A percentile compares a stretch with the other conserved stretches of the same genome.
Conservation (phyloP, 1,140 invertebrate genomes). For the Temnothorax nylanderi region DNA sequence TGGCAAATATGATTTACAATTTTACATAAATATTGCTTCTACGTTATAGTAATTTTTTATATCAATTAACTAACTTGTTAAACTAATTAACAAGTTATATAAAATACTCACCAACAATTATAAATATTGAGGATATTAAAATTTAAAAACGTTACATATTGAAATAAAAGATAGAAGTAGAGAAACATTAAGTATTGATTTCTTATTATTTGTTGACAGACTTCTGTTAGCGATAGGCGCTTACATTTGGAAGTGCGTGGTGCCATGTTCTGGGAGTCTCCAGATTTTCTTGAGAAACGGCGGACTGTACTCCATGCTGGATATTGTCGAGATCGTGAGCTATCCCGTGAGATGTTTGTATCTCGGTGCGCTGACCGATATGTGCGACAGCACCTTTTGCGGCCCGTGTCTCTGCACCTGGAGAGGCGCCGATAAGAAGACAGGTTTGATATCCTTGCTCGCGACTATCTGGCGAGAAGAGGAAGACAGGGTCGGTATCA, state of each 20-base stretch:
- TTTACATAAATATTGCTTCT: background rate
- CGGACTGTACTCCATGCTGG: constrained; percentile 69
- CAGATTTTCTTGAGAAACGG: constrained; percentile 67
- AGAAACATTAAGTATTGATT: background rate
- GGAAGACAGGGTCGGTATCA: constrained; percentile 69
- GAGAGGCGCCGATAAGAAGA: constrained; percentile 73
- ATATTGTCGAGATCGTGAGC: constrained; percentile 68
- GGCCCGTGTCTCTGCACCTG: constrained; percentile 77
- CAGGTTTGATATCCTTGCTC: constrained; percentile 74
- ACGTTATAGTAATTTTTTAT: background rate
- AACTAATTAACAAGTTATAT: background rate
- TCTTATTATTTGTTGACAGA: constrained; percentile 59
- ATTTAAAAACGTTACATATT: background rate
- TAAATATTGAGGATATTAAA: background rate
- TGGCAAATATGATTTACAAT: background rate
- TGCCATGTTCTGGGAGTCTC: constrained; percentile 56
- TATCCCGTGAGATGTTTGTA: constrained; percentile 72
- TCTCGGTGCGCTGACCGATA: constrained; percentile 74
- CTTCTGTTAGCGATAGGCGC: constrained; percentile 73
- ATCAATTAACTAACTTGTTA: background rate
- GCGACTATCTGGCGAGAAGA: constrained; percentile 78
- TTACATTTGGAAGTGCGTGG: constrained; percentile 77
- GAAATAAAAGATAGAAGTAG: background rate
- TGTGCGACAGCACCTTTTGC: constrained; percentile 67
- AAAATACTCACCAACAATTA: background rate